Evolutionary conservation across 2,113 vertebrate genomes (phyloP).

Genomic region (Ariopsis seemanni): DNA sequence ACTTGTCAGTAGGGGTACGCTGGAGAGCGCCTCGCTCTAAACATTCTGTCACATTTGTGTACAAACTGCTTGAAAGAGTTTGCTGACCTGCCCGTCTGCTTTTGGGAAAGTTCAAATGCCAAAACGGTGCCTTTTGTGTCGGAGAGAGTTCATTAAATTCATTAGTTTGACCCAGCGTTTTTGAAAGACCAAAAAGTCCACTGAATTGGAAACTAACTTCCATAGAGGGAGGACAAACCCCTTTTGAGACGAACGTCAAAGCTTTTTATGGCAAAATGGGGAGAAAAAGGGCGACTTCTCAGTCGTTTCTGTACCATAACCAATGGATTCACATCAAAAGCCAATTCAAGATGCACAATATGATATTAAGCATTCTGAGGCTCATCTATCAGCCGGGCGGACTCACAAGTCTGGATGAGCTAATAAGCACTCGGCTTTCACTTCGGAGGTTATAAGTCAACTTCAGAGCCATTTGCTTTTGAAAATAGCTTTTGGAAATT

Average conservation of each 20-base stretch:
- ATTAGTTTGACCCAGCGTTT: conserved; percentile 99
- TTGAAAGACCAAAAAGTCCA: conserved; percentile 92
- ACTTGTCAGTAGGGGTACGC: conserved; percentile 90
- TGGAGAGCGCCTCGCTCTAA: conserved; percentile 85
- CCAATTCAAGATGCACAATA: conserved; percentile 74
- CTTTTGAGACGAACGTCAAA: conserved; percentile 79
- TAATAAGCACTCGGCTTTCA: neutral
- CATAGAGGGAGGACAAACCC: conserved; percentile 74
- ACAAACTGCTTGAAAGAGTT: conserved; percentile 96
- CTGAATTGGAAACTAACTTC: conserved; percentile 92
- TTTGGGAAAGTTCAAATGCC: conserved; percentile 98
- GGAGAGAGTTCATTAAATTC: conserved; percentile 99
- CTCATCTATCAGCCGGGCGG: conserved; percentile 20
- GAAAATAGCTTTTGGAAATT: neutral
- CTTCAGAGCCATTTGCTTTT: neutral
- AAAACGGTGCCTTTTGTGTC: conserved; percentile 91
- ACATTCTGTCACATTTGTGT: conserved; percentile 98
- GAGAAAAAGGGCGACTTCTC: conserved; percentile 70
- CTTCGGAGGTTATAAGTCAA: conserved; percentile 1
- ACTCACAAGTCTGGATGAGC: conserved; percentile 4
- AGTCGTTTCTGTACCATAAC: conserved; percentile 76
- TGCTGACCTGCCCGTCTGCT: conserved; percentile 97
- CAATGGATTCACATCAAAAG: conserved; percentile 80
- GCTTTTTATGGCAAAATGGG: conserved; percentile 69
- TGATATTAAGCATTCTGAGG: conserved; percentile 62